Base-by-base conservation (phyloP, 64 coral and sea anemone genomes). In the Montipora cactus region DNA sequence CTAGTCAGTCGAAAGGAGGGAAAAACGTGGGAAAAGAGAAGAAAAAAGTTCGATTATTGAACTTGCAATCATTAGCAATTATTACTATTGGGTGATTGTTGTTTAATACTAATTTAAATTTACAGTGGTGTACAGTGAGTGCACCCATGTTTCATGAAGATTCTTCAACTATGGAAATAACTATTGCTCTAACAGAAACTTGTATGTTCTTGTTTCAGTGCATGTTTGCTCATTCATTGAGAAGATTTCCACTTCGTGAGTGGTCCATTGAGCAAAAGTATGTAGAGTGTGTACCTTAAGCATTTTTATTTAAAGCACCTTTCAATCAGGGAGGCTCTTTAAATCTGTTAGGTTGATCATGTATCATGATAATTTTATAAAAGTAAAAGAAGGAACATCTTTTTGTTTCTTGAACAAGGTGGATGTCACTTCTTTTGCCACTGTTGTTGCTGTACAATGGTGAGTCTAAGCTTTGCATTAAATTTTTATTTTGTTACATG, bases 221-320 rank as follows among this genome's bases (percentile, higher is more conserved):
- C 66, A 89, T 99, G 79, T 99, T 94, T 90, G 98, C 98, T n/a
- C 92, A 99, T 87, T 99, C 98, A n/a, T 74, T 99, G 53, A 94
- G 98, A 57, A 94, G 79, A 69, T 99, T 99, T 82, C 88, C 98
- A 7, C 80, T 99, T 37, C 93, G 91, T 59, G 90, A 99, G 62
- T 99, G 98, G 98, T 96, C 98, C 52, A 96, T 99, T 87, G 98
- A 99, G 77, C 98, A 99, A 78, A 99, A 96, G 98, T 99, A 94
- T 47, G 94, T 81, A 11, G n/a, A 47, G 44, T 57, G 2, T 10
- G 2, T 45, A 47, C 37, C 37, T 37, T 37, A 37, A 37, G 37
- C 37, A 37, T 37, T 37, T 37, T 37, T 76, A 44, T 76, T 76
- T 76, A 44, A 67, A 67, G 16, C 16, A 18, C 10, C 16, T 14